phyloP scores from a whole-genome alignment of 2,888 invertebrate genomes.

The Limnephilus marmoratus region DNA sequence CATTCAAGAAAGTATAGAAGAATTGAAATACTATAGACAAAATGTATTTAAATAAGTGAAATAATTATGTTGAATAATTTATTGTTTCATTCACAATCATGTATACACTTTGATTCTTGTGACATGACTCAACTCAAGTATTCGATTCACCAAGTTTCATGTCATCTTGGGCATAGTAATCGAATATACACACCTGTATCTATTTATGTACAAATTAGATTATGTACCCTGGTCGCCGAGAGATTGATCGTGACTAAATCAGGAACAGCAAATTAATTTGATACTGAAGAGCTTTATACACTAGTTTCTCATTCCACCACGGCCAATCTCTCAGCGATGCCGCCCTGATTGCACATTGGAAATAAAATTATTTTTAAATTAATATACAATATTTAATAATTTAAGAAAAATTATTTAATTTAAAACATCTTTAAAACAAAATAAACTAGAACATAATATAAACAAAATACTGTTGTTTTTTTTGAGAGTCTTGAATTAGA shows the following conservation, averaged over 20 bases:
- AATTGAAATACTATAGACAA: constrained; percentile 87
- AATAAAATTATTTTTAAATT: neutral
- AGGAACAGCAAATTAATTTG: too few species aligned
- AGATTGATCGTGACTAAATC: too few species aligned
- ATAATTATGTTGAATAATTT: neutral
- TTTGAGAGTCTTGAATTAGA: neutral
- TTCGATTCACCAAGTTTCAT: neutral
- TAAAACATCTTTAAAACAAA: neutral
- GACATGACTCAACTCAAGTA: neutral
- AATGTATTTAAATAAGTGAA: constrained; percentile 77
- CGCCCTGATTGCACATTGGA: neutral
- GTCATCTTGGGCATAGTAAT: too few species aligned
- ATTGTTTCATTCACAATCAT: neutral
- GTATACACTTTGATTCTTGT: neutral
- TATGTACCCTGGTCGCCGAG: too few species aligned
- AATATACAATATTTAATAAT: constrained; percentile 11
- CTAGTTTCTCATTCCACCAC: neutral
- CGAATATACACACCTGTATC: too few species aligned
- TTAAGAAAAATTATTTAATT: constrained; percentile 10
- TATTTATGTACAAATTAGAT: too few species aligned
- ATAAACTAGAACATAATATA: constrained; percentile 14
- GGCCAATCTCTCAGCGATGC: neutral
- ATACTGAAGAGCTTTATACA: neutral
- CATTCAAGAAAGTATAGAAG: constrained; percentile 90
- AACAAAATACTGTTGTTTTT: constrained; percentile 33